Evolutionary conservation across 1,140 invertebrate species (phyloP).

Genomic region (Drosophila lacteicornis): DNA sequence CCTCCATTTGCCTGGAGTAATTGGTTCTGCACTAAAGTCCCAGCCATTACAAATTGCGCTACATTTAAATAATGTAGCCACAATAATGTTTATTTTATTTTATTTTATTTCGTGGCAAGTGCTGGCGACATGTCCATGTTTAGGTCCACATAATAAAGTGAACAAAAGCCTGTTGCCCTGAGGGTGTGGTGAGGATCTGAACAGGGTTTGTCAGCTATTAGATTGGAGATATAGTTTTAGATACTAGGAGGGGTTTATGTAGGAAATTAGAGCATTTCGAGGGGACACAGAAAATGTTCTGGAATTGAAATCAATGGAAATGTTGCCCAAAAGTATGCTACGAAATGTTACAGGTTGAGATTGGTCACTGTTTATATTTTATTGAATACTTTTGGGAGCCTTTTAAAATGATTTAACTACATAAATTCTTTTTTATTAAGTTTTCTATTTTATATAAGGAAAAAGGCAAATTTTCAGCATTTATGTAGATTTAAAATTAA

Average conservation of each 20-base stretch:
- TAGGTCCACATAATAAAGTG: slow-evolving; percentile 14
- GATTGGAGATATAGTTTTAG: not conserved
- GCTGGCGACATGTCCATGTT: slow-evolving; percentile 45
- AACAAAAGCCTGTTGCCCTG: not conserved
- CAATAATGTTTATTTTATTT: slow-evolving; percentile 51
- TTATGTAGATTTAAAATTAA: too few species aligned
- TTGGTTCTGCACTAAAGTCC: slow-evolving; percentile 46
- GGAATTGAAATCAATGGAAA: not conserved
- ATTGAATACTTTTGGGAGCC: too few species aligned
- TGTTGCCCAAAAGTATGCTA: not conserved
- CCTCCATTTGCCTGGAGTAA: slow-evolving; percentile 26
- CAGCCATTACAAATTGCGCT: slow-evolving; percentile 62
- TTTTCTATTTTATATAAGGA: too few species aligned
- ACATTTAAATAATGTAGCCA: slow-evolving; percentile 55
- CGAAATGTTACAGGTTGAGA: too few species aligned
- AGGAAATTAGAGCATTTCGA: not conserved
- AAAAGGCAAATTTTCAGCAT: too few species aligned
- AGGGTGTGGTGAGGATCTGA: slow-evolving; percentile 25
- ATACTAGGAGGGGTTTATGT: not conserved
- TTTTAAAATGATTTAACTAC: not conserved
- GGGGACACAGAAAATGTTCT: not conserved
- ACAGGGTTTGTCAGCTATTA: slow-evolving; percentile 10
- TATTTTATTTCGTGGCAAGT: too few species aligned
- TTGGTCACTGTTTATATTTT: too few species aligned
- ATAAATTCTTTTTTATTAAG: not conserved